Evolutionary conservation across 2,797 vertebrate genomes (phyloP), one percentile per base, ranked within the genome.

Genomic region (Gila robusta): DNA sequence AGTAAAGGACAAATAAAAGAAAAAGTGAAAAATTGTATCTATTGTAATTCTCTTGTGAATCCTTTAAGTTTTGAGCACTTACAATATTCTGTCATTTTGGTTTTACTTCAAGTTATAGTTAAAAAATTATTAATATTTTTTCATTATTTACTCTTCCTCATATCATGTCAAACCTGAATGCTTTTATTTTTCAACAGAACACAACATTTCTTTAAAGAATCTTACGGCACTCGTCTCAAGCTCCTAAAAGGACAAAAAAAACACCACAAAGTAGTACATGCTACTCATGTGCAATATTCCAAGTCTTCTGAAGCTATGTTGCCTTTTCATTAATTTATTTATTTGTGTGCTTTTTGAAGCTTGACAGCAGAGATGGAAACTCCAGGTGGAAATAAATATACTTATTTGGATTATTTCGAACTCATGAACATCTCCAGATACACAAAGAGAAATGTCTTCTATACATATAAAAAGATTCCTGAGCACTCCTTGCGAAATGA

Each of bases 321-420:
- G 21, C 21, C 56, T 59, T 77, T 77, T 59, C 6, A 78, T 78
- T 59, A 7, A 56, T 77, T 56, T 19, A 81, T 72, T 21, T 41
- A 71, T 44, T 23, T 23, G 32, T 73, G 37, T 82, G n/a, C 69
- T 82, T 72, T 82, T 62, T 62, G 7, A n/a, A 54, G 69, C 67
- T 59, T 69, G 12, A 37, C 21, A 41, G 35, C 23, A 54, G 12
- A 54, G 35, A 70, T 70, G 14, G 21, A 78, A 17, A 39, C 74
- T 78, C 74, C 52, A 78, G 52, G 35, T 78, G 21, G 16, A 78
- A 78, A 37, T 59, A 78, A 59, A 56, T 77, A 0, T 52, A 37
- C 32, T 56, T 76, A 14, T 54, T 77, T 12, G 11, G 49, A 77
- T 56, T 56, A 77, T 56, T 56, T 56, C 23, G 12, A 59, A 59